Conservation (phyloP, 1,140 invertebrate species). For the Cotesia chilonis region DNA sequence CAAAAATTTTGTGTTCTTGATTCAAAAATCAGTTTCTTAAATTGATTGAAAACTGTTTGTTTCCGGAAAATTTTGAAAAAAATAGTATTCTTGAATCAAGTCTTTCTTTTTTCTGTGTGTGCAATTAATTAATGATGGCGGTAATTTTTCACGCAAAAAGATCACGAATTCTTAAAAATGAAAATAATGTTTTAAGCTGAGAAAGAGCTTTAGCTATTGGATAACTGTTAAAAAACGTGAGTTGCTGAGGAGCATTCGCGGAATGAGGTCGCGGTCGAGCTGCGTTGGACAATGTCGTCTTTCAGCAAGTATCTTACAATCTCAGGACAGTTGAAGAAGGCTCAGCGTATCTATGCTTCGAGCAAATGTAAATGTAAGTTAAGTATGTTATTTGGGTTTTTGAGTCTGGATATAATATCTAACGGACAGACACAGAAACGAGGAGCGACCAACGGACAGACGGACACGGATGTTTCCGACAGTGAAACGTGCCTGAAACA, state of each 20-base stretch:
- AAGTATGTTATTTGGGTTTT: not conserved
- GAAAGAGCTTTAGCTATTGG: not conserved
- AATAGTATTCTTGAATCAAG: too few species aligned
- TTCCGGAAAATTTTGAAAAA: too few species aligned
- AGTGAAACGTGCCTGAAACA: conserved; percentile 4
- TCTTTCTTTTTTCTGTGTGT: not conserved
- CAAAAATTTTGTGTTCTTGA: too few species aligned
- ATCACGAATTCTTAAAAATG: conserved; percentile 25
- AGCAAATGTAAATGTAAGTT: conserved; percentile 26
- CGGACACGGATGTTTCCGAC: conserved; percentile 17
- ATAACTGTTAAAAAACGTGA: not conserved
- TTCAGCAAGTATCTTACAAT: conserved; percentile 42
- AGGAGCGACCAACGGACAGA: not conserved
- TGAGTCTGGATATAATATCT: not conserved
- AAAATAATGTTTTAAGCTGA: conserved; percentile 8
- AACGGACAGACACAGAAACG: too few species aligned
- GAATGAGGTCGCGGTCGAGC: conserved; percentile 37
- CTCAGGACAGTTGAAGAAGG: conserved; percentile 37
- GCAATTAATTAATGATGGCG: conserved; percentile 36
- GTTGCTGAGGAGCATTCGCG: conserved; percentile 24
- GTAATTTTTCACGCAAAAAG: conserved; percentile 29
- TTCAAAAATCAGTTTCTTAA: too few species aligned
- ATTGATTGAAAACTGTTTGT: too few species aligned
- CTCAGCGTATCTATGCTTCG: conserved; percentile 46
- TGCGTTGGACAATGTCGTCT: conserved; percentile 50